phyloP scores from a whole-genome alignment of 2,113 vertebrate genomes.

The Gulo gulo region DNA sequence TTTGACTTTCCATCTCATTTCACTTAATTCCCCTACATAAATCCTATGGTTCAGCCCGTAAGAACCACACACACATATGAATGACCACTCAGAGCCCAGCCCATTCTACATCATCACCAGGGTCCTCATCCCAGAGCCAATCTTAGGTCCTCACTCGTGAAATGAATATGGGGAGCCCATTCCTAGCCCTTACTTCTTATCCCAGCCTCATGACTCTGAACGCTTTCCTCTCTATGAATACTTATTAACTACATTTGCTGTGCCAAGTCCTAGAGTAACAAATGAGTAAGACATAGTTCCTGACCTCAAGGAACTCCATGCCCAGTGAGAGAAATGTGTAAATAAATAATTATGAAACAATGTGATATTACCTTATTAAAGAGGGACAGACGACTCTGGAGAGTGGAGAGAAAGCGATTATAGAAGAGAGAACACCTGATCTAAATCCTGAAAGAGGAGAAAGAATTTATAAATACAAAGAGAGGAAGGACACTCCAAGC shows the following conservation, averaged over 20 bases:
- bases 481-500: not conserved
- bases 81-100: not conserved
- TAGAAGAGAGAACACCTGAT: not conserved
- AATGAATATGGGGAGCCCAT: not conserved
- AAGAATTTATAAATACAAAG: not conserved
- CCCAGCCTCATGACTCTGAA: not conserved
- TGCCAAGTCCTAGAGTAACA: not conserved
- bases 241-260: not conserved
- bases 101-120: not conserved
- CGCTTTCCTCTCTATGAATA: not conserved
- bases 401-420: not conserved
- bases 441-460: not conserved
- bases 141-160: not conserved
- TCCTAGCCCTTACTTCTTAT: not conserved
- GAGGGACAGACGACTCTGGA: not conserved
- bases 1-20: constrained; percentile 13
- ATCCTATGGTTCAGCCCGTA: not conserved
- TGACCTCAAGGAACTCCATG: not conserved
- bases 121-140: not conserved
- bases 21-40: not conserved
- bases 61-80: not conserved
- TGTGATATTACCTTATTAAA: not conserved
- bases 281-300: not conserved
- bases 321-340: not conserved
- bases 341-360: not conserved